Conservation (phyloP, 2,797 vertebrate genomes). For the Picus viridis region DNA sequence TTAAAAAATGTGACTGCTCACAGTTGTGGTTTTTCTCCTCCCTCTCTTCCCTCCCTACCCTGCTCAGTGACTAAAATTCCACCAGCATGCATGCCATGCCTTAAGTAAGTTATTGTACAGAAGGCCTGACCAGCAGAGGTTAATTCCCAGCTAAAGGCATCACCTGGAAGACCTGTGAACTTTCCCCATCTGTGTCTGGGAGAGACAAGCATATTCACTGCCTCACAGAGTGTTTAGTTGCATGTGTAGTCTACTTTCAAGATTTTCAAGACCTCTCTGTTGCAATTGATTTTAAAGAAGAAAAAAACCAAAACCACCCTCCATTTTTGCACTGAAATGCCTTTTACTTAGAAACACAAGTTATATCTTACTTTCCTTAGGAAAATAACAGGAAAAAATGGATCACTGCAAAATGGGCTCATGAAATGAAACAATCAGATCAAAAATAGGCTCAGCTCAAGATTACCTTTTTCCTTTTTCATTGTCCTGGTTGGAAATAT, state of each 20-base stretch:
- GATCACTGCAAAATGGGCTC: background rate
- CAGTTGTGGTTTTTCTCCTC: background rate
- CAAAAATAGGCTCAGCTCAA: background rate
- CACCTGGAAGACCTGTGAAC: background rate
- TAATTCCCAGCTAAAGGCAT: background rate
- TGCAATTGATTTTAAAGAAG: background rate
- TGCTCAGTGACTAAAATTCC: background rate
- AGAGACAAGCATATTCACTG: background rate
- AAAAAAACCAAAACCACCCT: background rate
- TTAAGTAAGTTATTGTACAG: background rate
- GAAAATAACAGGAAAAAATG: background rate
- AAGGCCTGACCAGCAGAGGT: background rate
- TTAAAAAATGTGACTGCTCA: background rate
- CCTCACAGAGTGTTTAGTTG: background rate
- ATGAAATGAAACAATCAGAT: background rate
- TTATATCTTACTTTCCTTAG: background rate
- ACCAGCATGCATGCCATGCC: background rate
- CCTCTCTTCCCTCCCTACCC: background rate
- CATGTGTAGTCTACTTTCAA: background rate
- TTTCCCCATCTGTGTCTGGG: background rate
- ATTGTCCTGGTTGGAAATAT: background rate
- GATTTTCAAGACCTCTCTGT: background rate
- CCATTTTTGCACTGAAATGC: background rate
- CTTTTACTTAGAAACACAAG: background rate
- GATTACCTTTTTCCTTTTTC: background rate